phyloP scores from a whole-genome alignment of 2,113 vertebrate genomes.

The Fulica atra region DNA sequence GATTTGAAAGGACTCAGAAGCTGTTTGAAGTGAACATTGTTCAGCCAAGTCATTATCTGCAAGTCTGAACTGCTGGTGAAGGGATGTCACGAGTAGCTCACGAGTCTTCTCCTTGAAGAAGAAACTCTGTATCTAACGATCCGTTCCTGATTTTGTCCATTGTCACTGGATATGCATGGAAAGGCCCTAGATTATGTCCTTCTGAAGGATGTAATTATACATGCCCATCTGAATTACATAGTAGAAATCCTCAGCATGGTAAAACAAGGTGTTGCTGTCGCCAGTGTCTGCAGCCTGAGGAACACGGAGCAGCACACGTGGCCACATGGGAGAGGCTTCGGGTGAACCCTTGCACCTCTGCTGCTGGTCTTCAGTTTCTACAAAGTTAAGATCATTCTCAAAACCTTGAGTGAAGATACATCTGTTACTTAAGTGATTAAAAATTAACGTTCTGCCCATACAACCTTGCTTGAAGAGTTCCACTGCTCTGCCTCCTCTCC shows the following conservation, averaged over 20 bases:
- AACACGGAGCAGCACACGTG: rapidly evolving
- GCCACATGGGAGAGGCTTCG: not conserved
- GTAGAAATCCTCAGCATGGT: not conserved
- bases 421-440: not conserved
- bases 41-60: not conserved
- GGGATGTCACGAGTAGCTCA: not conserved
- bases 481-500: not conserved
- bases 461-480: not conserved
- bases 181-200: not conserved
- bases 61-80: not conserved
- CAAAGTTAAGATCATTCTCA: not conserved
- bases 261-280: not conserved
- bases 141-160: not conserved
- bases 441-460: not conserved
- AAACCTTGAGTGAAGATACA: not conserved
- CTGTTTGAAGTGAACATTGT: not conserved
- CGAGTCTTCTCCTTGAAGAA: not conserved
- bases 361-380: not conserved
- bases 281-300: not conserved
- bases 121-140: not conserved
- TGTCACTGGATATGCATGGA: rapidly evolving
- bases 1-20: not conserved
- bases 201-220: not conserved
- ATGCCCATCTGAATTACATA: not conserved
- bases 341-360: not conserved